Conservation (phyloP, 2,797 vertebrate genomes). For the Periparus ater region DNA sequence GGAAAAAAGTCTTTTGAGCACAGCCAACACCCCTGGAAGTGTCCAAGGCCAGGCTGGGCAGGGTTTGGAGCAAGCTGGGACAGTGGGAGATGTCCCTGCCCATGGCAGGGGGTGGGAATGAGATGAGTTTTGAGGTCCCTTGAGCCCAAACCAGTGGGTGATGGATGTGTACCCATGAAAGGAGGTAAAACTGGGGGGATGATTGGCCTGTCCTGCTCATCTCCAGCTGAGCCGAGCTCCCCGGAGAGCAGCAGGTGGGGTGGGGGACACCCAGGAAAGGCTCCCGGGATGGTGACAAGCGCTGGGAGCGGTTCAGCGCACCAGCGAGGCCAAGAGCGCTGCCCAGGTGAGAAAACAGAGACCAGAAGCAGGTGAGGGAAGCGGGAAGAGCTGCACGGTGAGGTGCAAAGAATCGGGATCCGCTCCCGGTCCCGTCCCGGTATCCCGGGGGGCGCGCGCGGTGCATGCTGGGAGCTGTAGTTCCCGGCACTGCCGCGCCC, state of each 20-base stretch:
- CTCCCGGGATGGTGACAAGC: accelerated
- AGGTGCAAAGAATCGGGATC: accelerated
- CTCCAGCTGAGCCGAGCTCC: accelerated
- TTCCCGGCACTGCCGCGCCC: accelerated
- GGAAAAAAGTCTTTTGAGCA: accelerated
- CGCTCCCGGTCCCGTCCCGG: accelerated
- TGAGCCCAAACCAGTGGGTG: not conserved
- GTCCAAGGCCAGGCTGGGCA: accelerated
- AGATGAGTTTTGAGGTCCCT: not conserved
- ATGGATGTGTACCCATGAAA: not conserved
- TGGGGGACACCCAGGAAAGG: accelerated
- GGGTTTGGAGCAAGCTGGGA: not conserved
- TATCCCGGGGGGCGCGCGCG: accelerated
- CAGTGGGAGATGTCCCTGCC: not conserved
- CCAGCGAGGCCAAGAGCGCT: accelerated
- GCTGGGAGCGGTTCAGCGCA: not conserved
- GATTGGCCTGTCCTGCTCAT: accelerated
- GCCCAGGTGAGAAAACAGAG: accelerated
- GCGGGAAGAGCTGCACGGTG: accelerated
- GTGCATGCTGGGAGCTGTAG: not conserved
- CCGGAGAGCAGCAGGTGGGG: not conserved
- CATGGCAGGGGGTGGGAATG: not conserved
- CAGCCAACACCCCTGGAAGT: not conserved
- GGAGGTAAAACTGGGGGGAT: accelerated
- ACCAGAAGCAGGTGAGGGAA: accelerated